Conservation (phyloP, 1,140 invertebrate genomes). For the Eufriesea mexicana region DNA sequence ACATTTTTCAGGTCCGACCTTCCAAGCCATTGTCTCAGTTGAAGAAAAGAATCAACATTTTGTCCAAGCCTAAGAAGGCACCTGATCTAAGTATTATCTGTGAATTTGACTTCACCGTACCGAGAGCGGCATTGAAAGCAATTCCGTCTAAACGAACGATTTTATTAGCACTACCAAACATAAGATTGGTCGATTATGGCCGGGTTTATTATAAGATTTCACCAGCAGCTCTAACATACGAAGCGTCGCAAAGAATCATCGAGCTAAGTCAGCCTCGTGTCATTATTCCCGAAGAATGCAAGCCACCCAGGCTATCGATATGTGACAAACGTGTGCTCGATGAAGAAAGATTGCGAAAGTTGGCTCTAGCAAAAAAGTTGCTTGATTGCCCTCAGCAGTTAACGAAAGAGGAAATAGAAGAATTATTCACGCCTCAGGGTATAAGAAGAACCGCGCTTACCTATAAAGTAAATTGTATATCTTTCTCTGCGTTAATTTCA, state of each 20-base stretch:
- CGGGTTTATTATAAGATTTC: constrained; percentile 49
- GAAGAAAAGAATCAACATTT: constrained; percentile 42
- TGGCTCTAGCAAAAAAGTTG: constrained; percentile 50
- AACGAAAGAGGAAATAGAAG: constrained; percentile 44
- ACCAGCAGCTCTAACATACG: constrained; percentile 55
- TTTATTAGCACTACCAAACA: constrained; percentile 42
- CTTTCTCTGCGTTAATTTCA: no score
- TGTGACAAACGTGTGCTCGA: background rate
- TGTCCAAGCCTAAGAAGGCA: constrained; percentile 33
- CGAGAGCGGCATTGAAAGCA: constrained; percentile 56
- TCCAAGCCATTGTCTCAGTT: constrained; percentile 57
- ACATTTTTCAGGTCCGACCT: constrained; percentile 44
- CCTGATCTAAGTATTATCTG: constrained; percentile 20
- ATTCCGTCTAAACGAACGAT: constrained; percentile 47
- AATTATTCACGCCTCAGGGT: constrained; percentile 53
- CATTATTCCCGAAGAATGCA: constrained; percentile 6
- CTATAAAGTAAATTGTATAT: constrained; percentile 43
- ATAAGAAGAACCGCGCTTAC: constrained; percentile 49
- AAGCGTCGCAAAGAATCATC: constrained; percentile 40
- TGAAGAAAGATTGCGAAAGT: constrained; percentile 14
- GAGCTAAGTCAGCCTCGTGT: constrained; percentile 50
- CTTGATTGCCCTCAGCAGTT: constrained; percentile 47
- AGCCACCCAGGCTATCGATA: background rate
- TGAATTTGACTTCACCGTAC: background rate
- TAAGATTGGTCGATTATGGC: constrained; percentile 11